Evolutionary conservation across 2,888 invertebrate genomes (phyloP), one percentile per base, ranked within the genome.

Genomic region (Dusona sp.): DNA sequence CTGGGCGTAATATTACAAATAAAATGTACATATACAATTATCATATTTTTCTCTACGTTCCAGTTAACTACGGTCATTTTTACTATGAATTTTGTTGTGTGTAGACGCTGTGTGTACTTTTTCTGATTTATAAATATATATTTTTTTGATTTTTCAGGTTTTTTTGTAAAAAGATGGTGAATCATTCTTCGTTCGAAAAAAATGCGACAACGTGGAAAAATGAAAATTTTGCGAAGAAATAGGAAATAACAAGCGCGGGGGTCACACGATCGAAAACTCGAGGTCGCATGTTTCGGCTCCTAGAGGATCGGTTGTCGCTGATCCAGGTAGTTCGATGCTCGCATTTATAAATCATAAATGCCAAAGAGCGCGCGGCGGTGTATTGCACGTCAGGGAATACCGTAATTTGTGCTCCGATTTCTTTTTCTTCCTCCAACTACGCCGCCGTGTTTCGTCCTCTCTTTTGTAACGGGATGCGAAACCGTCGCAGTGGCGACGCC

Each of bases 251-350:
- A 57, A 29, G 11, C n/a, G 57, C 25, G 25, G 25, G 57, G 25
- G 25, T 57, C 25, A 57, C 57, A 57, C 57, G 57, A 57, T 57
- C 25, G 25, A 57, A 57, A 29, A 57, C 25, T 16, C 11, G 22
- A 11, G 25, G 57, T 25, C 89, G 88, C 89, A 90, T 90, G 89
- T 91, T 91, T 91, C 87, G 90, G 42, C 42, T 74, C 38, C 57
- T 36, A 61, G 74, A 74, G 74, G 57, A 38, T 54, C 54, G 29
- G 4, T 70, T 3, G n/a, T n/a, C 11, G 29, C 45, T 22, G 75
- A n/a, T 42, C 67, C 70, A 75, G 57, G 57, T 72, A 72, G 33
- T 72, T 64, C 45, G 48, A 51, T 79, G 38, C 51, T 51, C 68
- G 75, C 57, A 79, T 79, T 79, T 79, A 86, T 86, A 86, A 86